Base-by-base conservation (phyloP, 2,888 invertebrate genomes). In the Caenorhabditis wallacei region DNA sequence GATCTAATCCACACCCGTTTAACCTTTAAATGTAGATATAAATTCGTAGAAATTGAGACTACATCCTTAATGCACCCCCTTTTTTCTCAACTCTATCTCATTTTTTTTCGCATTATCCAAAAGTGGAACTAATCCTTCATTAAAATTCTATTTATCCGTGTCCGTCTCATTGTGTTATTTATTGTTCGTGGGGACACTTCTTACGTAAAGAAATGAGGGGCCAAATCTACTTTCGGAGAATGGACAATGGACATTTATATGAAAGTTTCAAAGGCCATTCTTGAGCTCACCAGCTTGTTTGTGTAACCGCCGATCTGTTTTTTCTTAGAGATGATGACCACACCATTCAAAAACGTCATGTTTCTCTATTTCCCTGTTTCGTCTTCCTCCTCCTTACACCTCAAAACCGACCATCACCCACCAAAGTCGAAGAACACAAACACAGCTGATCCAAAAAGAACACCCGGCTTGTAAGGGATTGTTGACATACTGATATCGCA, bases 91-190 rank as follows among this genome's bases (percentile, higher is more conserved):
- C 30, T 30, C n/a, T n/a, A n/a, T n/a, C 30, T 24, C 22, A 26
- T 48, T 61, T 51, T 51, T 56, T 30, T 51, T 24, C 22, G 40
- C 26, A 43, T 56, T 56, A 18, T 43, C 30, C 69, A 18, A 69
- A 69, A 69, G 68, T 69, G 61, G 76, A 76, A 76, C 53, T 76
- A 68, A 76, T 76, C 76, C 68, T 76, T 76, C 68, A 69, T 68
- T 69, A 68, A 76, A 74, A 76, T 24, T 69, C 68, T 76, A 76
- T 76, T 76, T 76, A 76, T 75, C 66, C 57, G 43, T 59, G 68
- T 61, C 68, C 68, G 48, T 51, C 57, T 18, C 61, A 8, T 76
- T 40, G 51, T 64, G 66, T 59, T 76, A 66, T 75, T 66, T 66
- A 56, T 46, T 66, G 54, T 43, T 54, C 35, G 46, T 24, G n/a